A percentile compares a stretch with the other conserved stretches of the same genome.
Conservation (phyloP, 2,888 invertebrate species). For the Rhagonycha lutea region DNA sequence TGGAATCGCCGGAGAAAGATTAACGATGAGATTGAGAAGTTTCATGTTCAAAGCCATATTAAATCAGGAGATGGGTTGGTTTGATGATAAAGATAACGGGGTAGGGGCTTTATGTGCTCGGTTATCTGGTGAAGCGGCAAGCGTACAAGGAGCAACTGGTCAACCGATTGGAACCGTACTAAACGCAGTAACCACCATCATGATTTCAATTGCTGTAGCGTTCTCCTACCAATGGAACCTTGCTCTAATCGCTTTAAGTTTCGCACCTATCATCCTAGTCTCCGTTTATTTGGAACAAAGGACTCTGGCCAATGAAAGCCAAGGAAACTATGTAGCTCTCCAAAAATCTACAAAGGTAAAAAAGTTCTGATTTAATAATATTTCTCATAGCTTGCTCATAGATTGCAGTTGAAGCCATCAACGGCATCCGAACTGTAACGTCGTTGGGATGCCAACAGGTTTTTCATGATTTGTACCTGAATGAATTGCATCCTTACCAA, state of each 20-base stretch:
- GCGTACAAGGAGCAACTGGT: constrained; percentile 81
- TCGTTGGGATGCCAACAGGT: constrained; percentile 72
- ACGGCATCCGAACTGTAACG: constrained; percentile 43
- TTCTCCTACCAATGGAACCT: constrained; percentile 77
- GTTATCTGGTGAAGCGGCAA: constrained; percentile 76
- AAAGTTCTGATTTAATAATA: constrained; percentile 65
- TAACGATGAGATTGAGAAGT: constrained; percentile 74
- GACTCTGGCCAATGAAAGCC: constrained; percentile 67
- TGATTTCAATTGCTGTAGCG: constrained; percentile 66
- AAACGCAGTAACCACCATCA: constrained; percentile 71
- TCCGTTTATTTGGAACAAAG: constrained; percentile 71
- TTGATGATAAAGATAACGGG: constrained; percentile 60
- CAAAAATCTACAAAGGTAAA: constrained; percentile 69
- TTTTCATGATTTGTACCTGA: constrained; percentile 67
- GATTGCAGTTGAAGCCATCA: constrained; percentile 79
- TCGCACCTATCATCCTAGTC: constrained; percentile 71
- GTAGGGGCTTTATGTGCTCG: constrained; percentile 66
- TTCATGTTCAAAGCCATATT: constrained; percentile 69
- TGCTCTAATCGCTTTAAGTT: constrained; percentile 72
- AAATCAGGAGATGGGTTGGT: constrained; percentile 75
- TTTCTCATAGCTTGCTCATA: too few species aligned
- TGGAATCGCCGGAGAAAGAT: constrained; percentile 75
- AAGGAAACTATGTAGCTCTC: constrained; percentile 57
- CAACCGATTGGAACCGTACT: constrained; percentile 78
- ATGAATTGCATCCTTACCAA: constrained; percentile 64